These are phyloP conservation scores for Aeoliscus strigatus DNA, from an alignment of 2,797 vertebrate genomes.

Conservation along the genomic window DNA sequence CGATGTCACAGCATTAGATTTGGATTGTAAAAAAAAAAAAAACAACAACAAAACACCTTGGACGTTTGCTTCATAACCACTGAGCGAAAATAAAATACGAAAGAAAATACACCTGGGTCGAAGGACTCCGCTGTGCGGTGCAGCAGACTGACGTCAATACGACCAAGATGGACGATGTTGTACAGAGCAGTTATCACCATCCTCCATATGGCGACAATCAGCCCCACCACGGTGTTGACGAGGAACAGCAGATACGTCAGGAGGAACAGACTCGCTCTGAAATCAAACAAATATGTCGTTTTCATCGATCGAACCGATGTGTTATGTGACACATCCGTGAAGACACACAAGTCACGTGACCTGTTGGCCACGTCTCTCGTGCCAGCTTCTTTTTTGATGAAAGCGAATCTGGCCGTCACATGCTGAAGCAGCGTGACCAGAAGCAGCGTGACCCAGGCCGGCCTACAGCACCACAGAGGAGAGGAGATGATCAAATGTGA, in stretches of 20 bases:
- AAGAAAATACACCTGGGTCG: slow-evolving; percentile 94
- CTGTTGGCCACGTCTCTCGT: slow-evolving; percentile 75
- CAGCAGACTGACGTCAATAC: slow-evolving; percentile 86
- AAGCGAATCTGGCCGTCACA: slow-evolving; percentile 75
- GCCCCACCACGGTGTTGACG: slow-evolving; percentile 80
- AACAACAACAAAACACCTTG: too few species aligned
- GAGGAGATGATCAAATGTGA: background rate
- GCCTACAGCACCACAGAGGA: slow-evolving; percentile 69
- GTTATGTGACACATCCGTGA: too few species aligned
- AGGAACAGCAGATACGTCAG: slow-evolving; percentile 87
- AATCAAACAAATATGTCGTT: background rate
- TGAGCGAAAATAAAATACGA: too few species aligned
- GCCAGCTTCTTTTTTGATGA: slow-evolving; percentile 77
- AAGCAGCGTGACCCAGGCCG: slow-evolving; percentile 83
- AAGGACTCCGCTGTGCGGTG: slow-evolving; percentile 76
- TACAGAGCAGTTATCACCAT: slow-evolving; percentile 83
- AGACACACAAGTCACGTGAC: too few species aligned
- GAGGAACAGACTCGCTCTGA: slow-evolving; percentile 81
- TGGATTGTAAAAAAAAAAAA: too few species aligned
- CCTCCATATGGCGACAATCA: slow-evolving; percentile 77
- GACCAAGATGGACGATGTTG: slow-evolving; percentile 86
- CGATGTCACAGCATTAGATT: too few species aligned
- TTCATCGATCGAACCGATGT: too few species aligned
- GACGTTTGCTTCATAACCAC: too few species aligned
- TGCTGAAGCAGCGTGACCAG: slow-evolving; percentile 77